Evolutionary conservation across 2,797 vertebrate species (phyloP).

Genomic region (Hyperoplus immaculatus): DNA sequence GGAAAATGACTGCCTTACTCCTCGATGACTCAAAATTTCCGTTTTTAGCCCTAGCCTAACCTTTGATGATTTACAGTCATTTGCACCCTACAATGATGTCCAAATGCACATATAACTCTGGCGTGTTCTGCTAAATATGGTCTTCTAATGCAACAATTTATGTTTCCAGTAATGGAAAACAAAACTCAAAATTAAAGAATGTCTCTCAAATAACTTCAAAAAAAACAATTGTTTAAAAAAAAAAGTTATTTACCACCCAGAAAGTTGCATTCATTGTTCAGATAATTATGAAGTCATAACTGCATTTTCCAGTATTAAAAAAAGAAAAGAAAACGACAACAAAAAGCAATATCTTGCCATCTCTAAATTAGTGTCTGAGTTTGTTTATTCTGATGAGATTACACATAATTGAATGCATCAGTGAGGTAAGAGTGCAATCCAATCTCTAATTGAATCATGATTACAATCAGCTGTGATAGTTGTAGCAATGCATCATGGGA

Average conservation of each 20-base stretch:
- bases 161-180: not conserved
- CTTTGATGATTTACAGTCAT: not conserved
- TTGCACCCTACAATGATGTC: not conserved
- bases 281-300: no score
- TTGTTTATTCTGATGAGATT: not conserved
- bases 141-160: not conserved
- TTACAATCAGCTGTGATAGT: not conserved
- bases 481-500: constrained; percentile 9
- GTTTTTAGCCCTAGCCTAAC: not conserved
- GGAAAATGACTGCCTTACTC: not conserved
- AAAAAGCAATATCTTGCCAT: not conserved
- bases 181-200: not conserved
- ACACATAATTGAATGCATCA: not conserved
- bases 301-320: no score
- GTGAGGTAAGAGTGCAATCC: not conserved
- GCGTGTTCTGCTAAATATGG: not conserved
- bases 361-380: not conserved
- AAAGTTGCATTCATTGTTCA: not conserved
- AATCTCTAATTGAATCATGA: constrained; percentile 11
- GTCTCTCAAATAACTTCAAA: not conserved
- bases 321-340: not conserved
- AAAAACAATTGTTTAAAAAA: not conserved
- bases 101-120: not conserved
- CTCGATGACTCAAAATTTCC: not conserved
- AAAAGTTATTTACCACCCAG: not conserved